phyloP scores from a whole-genome alignment of 2,888 invertebrate species.

The Sycophila texana region DNA sequence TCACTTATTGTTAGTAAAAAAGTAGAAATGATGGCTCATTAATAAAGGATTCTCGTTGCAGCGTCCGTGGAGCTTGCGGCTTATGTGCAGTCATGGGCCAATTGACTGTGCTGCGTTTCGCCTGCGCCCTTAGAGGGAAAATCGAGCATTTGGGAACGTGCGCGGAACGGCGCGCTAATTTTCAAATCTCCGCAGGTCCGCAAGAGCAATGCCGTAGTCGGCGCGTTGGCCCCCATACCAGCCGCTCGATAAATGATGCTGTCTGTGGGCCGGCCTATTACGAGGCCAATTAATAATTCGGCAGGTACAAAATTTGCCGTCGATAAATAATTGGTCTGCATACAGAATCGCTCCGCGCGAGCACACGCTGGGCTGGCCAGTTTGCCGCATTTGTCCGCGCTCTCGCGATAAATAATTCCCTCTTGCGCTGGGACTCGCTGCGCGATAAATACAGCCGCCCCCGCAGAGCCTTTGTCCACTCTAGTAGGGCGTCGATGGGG shows the following conservation, averaged over 20 bases:
- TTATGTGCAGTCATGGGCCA: background rate
- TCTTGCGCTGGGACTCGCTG: background rate
- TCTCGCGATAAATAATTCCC: constrained; percentile 47
- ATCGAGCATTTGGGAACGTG: background rate
- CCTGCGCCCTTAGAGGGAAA: constrained; percentile 10
- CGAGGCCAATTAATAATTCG: constrained; percentile 51
- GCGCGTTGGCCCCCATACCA: background rate
- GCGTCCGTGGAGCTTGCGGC: background rate
- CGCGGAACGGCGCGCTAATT: constrained; percentile 30
- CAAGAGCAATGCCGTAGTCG: background rate
- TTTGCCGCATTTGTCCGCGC: constrained; percentile 27
- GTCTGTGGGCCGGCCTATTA: constrained; percentile 45
- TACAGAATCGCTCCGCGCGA: background rate
- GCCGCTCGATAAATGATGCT: constrained; percentile 46
- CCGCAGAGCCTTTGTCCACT: background rate
- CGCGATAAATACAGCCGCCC: constrained; percentile 25
- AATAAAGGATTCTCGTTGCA: constrained; percentile 7
- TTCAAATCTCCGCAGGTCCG: constrained; percentile 23
- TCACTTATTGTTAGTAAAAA: too few species aligned
- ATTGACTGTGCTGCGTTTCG: constrained; percentile 11
- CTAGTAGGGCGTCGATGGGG: too few species aligned
- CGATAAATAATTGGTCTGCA: constrained; percentile 46
- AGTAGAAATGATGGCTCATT: background rate
- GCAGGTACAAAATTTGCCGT: constrained; percentile 34
- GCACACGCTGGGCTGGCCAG: background rate